Conservation (phyloP, 2,888 invertebrate species). For the Hydrotaea cyrtoneurina region DNA sequence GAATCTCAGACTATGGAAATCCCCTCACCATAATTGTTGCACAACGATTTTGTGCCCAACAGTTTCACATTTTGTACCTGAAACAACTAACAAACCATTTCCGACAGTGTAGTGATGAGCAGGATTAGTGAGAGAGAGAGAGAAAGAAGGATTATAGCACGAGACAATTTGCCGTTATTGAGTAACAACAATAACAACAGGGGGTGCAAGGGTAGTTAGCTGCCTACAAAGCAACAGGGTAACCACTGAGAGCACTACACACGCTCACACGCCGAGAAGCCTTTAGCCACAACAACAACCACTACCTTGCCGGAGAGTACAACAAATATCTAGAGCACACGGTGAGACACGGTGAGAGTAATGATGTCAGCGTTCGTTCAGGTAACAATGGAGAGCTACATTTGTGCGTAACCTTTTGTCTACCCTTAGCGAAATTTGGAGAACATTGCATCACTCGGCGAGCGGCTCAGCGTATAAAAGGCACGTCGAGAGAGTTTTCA, state of each 20-base stretch:
- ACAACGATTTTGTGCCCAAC: no score
- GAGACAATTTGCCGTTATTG: slow-evolving; percentile 43
- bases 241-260: background rate
- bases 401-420: slow-evolving; percentile 55
- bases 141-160: background rate
- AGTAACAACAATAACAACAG: slow-evolving; percentile 32
- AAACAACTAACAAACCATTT: slow-evolving; percentile 23
- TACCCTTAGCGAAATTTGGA: slow-evolving; percentile 38
- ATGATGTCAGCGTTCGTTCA: background rate
- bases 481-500: slow-evolving; percentile 55
- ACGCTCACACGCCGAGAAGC: slow-evolving; percentile 5
- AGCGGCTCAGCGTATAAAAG: slow-evolving; percentile 39
- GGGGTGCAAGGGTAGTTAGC: slow-evolving; percentile 39
- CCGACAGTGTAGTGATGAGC: slow-evolving; percentile 36
- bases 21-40: no score
- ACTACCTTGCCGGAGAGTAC: background rate
- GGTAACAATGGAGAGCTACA: slow-evolving; percentile 30
- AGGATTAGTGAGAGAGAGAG: background rate
- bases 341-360: slow-evolving; percentile 2
- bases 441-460: slow-evolving; percentile 18
- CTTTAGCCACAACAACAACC: slow-evolving; percentile 36
- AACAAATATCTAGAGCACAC: slow-evolving; percentile 35
- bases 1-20: no score
- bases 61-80: background rate
- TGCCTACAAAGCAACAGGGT: slow-evolving; percentile 53